Evolutionary conservation across 1,140 invertebrate genomes (phyloP).

Genomic region (Zaprionus inermis): DNA sequence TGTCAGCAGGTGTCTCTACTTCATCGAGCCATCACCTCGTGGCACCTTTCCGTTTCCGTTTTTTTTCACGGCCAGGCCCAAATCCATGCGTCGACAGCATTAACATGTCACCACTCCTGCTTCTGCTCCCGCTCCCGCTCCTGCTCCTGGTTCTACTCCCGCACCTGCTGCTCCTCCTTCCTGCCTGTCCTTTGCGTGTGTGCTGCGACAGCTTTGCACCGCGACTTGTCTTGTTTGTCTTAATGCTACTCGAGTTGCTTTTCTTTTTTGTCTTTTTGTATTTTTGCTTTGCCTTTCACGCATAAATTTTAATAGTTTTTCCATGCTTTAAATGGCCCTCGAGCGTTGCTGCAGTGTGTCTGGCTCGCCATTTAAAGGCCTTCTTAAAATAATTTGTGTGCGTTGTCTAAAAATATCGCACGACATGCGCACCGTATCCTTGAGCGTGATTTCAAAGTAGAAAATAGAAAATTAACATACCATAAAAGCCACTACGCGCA

Average conservation of each 20-base stretch:
- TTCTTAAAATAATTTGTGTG: conserved; percentile 24
- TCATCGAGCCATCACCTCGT: conserved; percentile 41
- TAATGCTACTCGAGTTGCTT: conserved; percentile 6
- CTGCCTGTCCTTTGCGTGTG: conserved; percentile 21
- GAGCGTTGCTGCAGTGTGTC: conserved; percentile 25
- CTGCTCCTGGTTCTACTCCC: neutral
- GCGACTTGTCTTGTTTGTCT: conserved; percentile 34
- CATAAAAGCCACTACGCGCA: conserved; percentile 48
- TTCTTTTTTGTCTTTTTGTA: conserved; percentile 16
- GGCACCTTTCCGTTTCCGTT: conserved; percentile 38
- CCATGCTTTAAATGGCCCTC: conserved; percentile 64
- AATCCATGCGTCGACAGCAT: conserved; percentile 55
- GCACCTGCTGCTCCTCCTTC: no score
- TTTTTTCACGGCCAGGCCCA: conserved; percentile 1
- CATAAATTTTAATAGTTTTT: conserved; percentile 79
- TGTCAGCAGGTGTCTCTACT: conserved; percentile 63
- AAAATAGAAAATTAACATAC: conserved; percentile 72
- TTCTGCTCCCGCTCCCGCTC: no score
- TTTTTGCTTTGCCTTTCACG: conserved; percentile 52
- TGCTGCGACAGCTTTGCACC: conserved; percentile 10
- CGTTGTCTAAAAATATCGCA: conserved; percentile 61
- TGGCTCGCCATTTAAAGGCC: conserved; percentile 28
- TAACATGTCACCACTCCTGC: conserved; percentile 55
- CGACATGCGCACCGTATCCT: conserved; percentile 55
- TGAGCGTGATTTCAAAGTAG: conserved; percentile 65